Base-by-base conservation (phyloP, 2,888 invertebrate species). In the Choreutis nemorana region DNA sequence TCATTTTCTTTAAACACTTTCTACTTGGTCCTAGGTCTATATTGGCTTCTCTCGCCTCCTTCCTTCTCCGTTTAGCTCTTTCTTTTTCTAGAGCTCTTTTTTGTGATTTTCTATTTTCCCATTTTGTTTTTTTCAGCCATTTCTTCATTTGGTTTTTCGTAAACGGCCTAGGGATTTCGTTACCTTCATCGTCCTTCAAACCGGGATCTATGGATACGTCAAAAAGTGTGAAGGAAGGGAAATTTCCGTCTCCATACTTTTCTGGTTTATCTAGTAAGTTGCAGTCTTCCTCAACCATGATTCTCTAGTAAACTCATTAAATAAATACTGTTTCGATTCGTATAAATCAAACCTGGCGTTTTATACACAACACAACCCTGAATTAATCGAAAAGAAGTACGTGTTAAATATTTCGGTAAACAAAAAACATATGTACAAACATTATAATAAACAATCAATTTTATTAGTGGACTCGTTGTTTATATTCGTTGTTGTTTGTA, bases 11-110 rank as follows among this genome's bases (percentile, higher is more conserved):
- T 7, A 95, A 61, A 33, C 83, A 82, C 66, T 93, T 94, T 33
- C 94, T 83, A 21, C 87, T 88, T 0, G 93, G 93, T 0, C 91
- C 91, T 20, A 87, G 52, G 33, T 87, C 83, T 30, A 88, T 67
- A 41, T 91, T 91, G 34, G 86, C 85, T 31, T 84, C 82, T 37
- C 85, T 83, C 1, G 91, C 90, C 51, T 84, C 82, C 27, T 80
- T 81, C 33, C 86, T 82, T 51, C 88, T 87, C 43, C 84, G 81
- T 51, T 90, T 92, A 8, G 83, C 82, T 42, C 84, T 83, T 25
- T 83, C 82, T 46, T 88, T 87, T 51, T 94, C 92, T 44, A 83
- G 85, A 1, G 83, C 79, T 31, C 91, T 82, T 55, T 89, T 90
- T 38, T 84, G 81, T 24, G 82, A 81, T 58, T 90, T 89, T 9